Conservation (phyloP, 2,113 vertebrate species). For the Eptesicus fuscus region DNA sequence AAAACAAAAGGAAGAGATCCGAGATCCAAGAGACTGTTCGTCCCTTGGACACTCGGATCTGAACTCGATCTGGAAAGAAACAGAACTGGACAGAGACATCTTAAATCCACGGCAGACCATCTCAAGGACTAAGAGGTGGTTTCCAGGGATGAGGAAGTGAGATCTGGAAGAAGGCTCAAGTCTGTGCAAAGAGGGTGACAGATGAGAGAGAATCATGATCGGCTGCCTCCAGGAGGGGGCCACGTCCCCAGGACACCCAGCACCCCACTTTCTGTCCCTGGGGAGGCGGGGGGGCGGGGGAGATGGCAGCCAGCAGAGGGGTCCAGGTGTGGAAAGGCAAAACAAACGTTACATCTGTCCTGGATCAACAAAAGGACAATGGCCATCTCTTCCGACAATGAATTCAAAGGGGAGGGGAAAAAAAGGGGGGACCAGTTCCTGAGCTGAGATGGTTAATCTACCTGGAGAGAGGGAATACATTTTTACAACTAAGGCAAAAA, state of each 20-base stretch:
- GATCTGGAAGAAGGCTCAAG: background rate
- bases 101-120: background rate
- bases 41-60: background rate
- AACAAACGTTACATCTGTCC: background rate
- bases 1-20: constrained; percentile 29
- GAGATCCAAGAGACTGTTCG: background rate
- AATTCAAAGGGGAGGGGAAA: background rate
- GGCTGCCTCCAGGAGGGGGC: background rate
- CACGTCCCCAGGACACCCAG: background rate
- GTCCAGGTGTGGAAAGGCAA: background rate
- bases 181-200: background rate
- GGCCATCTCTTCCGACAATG: background rate
- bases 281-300: background rate
- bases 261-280: background rate
- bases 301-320: background rate
- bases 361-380: background rate
- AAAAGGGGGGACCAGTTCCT: background rate
- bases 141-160: background rate
- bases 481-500: background rate
- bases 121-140: background rate
- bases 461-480: background rate
- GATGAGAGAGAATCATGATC: no score
- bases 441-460: background rate
- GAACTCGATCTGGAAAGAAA: background rate
- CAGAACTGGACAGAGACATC: background rate